phyloP scores from a whole-genome alignment of 2,113 vertebrate genomes.

The Ellobius talpinus region DNA sequence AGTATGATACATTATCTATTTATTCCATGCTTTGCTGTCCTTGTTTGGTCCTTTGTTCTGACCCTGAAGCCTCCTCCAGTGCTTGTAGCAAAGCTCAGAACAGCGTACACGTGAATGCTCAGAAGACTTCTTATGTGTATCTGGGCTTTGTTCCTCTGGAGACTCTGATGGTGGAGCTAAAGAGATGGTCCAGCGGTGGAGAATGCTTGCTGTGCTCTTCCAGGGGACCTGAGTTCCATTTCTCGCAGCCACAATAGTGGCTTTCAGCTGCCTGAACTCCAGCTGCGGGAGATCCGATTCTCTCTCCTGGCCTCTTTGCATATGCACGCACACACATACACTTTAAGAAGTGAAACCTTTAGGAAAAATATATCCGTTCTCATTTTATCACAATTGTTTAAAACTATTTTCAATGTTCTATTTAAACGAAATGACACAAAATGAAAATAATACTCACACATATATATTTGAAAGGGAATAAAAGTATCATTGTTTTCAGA shows the following conservation, averaged over 20 bases:
- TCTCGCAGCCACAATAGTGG: not conserved
- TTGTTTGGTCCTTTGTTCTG: slow-evolving; percentile 25
- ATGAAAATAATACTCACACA: not conserved
- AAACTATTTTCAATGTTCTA: not conserved
- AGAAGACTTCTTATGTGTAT: slow-evolving; percentile 6
- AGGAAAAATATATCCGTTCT: not conserved
- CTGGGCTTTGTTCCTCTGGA: not conserved
- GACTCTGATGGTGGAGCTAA: not conserved
- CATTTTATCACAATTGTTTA: not conserved
- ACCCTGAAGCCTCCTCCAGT: not conserved
- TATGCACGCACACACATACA: not conserved
- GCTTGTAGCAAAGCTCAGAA: not conserved
- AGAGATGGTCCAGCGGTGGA: too few species aligned
- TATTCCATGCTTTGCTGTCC: not conserved
- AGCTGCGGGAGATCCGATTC: not conserved
- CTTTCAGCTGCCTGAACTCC: not conserved
- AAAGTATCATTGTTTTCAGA: not conserved
- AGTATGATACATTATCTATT: not conserved
- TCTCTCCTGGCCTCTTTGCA: not conserved
- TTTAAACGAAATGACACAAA: not conserved
- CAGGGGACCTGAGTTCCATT: not conserved
- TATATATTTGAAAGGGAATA: not conserved
- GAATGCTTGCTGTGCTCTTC: not conserved
- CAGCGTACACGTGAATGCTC: not conserved
- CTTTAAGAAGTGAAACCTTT: not conserved